A percentile compares a stretch with the other conserved stretches of the same genome.
These are phyloP conservation scores for Drosophila neocordata DNA, from an alignment of 1,140 invertebrate genomes.

Conservation along the genomic window DNA sequence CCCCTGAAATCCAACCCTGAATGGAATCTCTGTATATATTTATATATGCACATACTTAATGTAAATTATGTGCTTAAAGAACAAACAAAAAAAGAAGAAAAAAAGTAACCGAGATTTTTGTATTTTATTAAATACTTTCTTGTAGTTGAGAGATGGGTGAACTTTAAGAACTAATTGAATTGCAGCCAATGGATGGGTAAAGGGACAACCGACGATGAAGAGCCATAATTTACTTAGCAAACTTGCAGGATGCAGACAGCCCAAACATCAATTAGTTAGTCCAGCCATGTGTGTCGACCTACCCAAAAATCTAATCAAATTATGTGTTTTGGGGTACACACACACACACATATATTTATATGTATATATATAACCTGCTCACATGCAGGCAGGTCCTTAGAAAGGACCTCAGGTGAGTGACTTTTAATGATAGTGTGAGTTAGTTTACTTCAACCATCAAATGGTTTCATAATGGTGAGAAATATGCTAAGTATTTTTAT, in stretches of 20 bases:
- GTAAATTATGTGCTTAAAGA: slow-evolving; percentile 10
- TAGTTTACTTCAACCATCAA: not conserved
- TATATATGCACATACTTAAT: slow-evolving; percentile 1
- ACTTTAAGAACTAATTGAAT: slow-evolving; percentile 5
- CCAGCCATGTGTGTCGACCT: slow-evolving; percentile 43
- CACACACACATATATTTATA: not conserved
- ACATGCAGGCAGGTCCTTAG: not conserved
- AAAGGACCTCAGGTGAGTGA: not conserved
- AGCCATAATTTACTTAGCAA: slow-evolving; percentile 40
- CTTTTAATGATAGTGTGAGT: not conserved
- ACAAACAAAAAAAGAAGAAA: not conserved
- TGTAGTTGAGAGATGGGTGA: not conserved
- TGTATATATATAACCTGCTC: not conserved
- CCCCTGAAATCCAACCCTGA: not conserved
- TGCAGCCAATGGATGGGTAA: not conserved
- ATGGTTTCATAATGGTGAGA: not conserved
- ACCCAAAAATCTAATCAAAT: slow-evolving; percentile 26
- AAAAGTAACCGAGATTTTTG: not conserved
- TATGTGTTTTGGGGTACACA: not conserved
- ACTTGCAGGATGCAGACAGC: slow-evolving; percentile 41
- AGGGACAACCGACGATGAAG: slow-evolving; percentile 10
- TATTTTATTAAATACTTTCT: not conserved
- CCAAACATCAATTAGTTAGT: slow-evolving; percentile 53
- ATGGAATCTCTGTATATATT: not conserved
- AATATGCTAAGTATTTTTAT: not conserved